Conservation (phyloP, 2,888 invertebrate species). For the Bellardia bayeri region DNA sequence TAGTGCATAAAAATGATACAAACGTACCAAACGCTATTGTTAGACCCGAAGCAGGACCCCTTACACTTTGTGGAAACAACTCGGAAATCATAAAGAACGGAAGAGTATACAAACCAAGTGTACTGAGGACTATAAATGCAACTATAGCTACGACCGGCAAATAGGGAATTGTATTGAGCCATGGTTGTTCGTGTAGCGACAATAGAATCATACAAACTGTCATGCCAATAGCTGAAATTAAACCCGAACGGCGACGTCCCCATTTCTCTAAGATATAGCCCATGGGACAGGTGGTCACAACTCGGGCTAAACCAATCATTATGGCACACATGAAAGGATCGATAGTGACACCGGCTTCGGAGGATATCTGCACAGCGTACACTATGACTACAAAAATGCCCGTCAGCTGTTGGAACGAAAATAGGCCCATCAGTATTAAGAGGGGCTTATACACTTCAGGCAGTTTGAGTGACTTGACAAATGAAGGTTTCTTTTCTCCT, state of each 20-base stretch:
- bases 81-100: conserved; percentile 92
- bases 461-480: conserved; percentile 76
- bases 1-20: conserved; percentile 88
- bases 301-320: conserved; percentile 87
- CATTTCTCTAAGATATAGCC: conserved; percentile 87
- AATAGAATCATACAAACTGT: conserved; percentile 86
- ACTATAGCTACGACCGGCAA: conserved; percentile 80
- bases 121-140: conserved; percentile 84
- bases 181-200: conserved; percentile 84
- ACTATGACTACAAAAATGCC: conserved; percentile 90
- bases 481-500: conserved; percentile 78
- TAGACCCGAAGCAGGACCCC: conserved; percentile 88
- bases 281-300: conserved; percentile 87
- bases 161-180: conserved; percentile 77
- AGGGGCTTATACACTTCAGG: conserved; percentile 84
- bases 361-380: conserved; percentile 89
- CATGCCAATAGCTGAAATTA: conserved; percentile 88
- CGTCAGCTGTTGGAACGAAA: conserved; percentile 88
- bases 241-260: conserved; percentile 87
- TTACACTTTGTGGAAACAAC: conserved; percentile 87
- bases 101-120: conserved; percentile 86
- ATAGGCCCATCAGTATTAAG: conserved; percentile 86
- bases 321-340: conserved; percentile 89
- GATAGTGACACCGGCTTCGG: conserved; percentile 86
- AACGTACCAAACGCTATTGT: conserved; percentile 88